Evolutionary conservation across 2,888 invertebrate species (phyloP), one percentile per base, ranked within the genome.

Genomic region (Cactoblastis cactorum): DNA sequence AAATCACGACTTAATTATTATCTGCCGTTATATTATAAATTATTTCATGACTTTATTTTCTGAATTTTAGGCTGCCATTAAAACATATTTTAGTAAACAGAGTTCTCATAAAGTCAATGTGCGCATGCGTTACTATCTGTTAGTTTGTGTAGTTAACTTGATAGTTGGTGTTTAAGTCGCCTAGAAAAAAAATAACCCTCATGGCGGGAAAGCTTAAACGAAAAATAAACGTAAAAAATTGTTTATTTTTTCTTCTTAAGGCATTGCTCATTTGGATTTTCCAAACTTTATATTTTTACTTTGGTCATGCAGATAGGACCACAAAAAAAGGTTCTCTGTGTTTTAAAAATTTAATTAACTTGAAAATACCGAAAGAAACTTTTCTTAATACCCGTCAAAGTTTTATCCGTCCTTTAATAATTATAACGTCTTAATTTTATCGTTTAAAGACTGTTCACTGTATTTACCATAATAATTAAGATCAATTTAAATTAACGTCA

Each of bases 291-390:
- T 37, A 17, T 37, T 11, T 17, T 17, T 37, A 9, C 3, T 6
- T 37, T 35, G 34, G 34, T 17, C 37, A 17, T 8, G 2, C 22
- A 22, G 18, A 39, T 9, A 28, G 28, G 28, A 9, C 9, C 3
- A 9, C 8, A 28, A 1, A 28, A 22, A 41, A 41, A 12, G 41
- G 22, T 8, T 24, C 22, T 12, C 22, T 12, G 12, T 24, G 24
- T 41, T 41, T 41, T 6, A n/a, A 12, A n/a, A 41, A 39, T 15
- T 41, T 41, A 41, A 41, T 41, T 41, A 19, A 41, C 22, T 41
- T 22, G 12, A n/a, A 41, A 41, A 41, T 41, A 41, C 41, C 41
- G 24, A 41, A 41, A 22, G 41, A 41, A 41, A 41, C 41, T 22
- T 41, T 8, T 12, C 12, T 22, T n/a, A 41, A 41, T 24, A 19